Percentiles rank a stretch among this genome's conserved stretches.
phyloP scores from a whole-genome alignment of 2,113 vertebrate genomes.

The Otis tarda region DNA sequence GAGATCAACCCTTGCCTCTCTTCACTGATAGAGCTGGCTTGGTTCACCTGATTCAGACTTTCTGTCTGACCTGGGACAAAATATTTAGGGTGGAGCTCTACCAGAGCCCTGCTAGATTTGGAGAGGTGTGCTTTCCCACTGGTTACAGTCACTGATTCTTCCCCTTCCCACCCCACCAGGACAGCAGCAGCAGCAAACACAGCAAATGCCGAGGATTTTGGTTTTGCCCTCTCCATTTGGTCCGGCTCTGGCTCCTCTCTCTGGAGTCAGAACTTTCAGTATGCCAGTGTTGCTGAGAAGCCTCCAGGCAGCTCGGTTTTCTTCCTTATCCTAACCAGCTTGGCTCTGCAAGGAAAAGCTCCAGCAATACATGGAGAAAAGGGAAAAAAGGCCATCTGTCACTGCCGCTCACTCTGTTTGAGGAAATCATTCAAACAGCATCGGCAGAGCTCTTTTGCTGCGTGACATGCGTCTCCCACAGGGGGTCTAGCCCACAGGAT shows the following conservation, averaged over 20 bases:
- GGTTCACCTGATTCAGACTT: neutral
- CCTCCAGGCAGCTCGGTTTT: neutral
- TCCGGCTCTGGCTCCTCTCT: neutral
- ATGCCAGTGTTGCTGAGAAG: neutral
- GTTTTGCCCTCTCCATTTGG: neutral
- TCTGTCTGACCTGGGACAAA: neutral
- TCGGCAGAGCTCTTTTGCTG: neutral
- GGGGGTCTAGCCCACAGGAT: neutral
- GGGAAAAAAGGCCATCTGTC: slow-evolving; percentile 21
- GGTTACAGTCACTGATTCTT: neutral
- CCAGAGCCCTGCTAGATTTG: neutral
- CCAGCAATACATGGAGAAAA: neutral
- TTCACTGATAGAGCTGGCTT: neutral
- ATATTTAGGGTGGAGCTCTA: neutral
- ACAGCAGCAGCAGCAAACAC: neutral
- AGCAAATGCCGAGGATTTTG: neutral
- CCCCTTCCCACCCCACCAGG: accelerated
- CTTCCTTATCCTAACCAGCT: neutral
- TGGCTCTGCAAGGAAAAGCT: neutral
- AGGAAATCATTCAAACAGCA: neutral
- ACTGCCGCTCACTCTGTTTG: neutral
- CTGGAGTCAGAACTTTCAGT: neutral
- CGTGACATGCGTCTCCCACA: neutral
- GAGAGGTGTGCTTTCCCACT: neutral
- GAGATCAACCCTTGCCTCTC: neutral